These are phyloP conservation scores for Laterallus jamaicensis DNA, from an alignment of 2,113 vertebrate genomes.

Conservation along the genomic window DNA sequence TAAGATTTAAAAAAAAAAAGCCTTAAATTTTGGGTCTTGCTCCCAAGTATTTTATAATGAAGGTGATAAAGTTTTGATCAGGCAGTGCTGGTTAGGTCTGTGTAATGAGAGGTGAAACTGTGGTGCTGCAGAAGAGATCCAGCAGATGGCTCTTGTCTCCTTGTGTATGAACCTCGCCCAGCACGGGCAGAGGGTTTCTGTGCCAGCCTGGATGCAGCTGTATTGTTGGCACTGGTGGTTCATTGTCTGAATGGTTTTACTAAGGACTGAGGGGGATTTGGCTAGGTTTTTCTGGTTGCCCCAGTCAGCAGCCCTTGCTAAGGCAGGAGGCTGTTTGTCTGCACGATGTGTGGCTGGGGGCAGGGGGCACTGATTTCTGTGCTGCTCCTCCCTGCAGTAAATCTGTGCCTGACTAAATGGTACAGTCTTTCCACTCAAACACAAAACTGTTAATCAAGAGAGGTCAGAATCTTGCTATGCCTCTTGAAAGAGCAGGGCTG, in stretches of 20 bases:
- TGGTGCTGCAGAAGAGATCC: fast-evolving
- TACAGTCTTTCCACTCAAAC: background rate
- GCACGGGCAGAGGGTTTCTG: too few relatives aligned
- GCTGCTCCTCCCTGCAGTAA: background rate
- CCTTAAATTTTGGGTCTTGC: background rate
- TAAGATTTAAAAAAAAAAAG: background rate
- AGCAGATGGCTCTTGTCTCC: background rate
- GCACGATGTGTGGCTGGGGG: background rate
- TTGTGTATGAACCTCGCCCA: fast-evolving
- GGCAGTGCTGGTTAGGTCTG: fast-evolving
- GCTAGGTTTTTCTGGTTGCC: background rate
- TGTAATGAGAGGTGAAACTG: fast-evolving
- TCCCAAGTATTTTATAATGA: background rate
- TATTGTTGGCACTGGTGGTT: background rate
- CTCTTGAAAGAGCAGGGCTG: background rate
- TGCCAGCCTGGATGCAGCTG: background rate
- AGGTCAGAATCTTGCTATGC: background rate
- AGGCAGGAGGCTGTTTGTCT: background rate
- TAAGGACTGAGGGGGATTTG: too few relatives aligned
- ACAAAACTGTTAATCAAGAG: background rate
- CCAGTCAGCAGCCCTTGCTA: too few relatives aligned
- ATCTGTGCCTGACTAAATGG: background rate
- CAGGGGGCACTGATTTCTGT: background rate
- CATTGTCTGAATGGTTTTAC: fast-evolving
- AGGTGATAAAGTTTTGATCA: background rate